phyloP scores from a whole-genome alignment of 2,797 vertebrate genomes.

The Hephaestus fuliginosus region DNA sequence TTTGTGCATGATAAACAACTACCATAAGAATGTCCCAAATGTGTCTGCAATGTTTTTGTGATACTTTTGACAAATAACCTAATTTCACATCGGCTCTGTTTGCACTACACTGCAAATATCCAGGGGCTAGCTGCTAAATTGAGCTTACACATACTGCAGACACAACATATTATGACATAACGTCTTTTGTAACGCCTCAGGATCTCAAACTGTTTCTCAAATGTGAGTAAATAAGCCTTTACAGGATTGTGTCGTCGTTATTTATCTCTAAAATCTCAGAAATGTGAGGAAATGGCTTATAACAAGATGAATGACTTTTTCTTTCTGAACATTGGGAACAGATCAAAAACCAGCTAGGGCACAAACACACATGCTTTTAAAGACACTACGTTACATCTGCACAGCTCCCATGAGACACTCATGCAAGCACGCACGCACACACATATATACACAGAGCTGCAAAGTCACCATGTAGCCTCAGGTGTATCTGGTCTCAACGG shows the following conservation, averaged over 20 bases:
- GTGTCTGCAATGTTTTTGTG: conserved; percentile 30
- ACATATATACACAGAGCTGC: conserved; percentile 22
- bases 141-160: conserved; percentile 45
- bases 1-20: conserved; percentile 24
- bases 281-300: conserved; percentile 16
- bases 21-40: conserved; percentile 22
- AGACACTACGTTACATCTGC: conserved; percentile 7
- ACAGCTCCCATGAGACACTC: conserved; percentile 6
- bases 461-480: conserved; percentile 61
- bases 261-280: conserved; percentile 24
- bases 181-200: conserved; percentile 46
- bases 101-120: conserved; percentile 49
- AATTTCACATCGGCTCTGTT: conserved; percentile 46
- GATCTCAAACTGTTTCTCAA: conserved; percentile 43
- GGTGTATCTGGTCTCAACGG: conserved; percentile 63
- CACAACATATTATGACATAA: conserved; percentile 56
- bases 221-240: conserved; percentile 44
- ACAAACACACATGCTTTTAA: conserved; percentile 11
- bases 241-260: neutral
- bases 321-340: conserved; percentile 15
- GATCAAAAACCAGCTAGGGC: conserved; percentile 12
- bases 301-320: conserved; percentile 18
- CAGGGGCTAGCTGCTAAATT: conserved; percentile 57
- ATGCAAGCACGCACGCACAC: conserved; percentile 22
- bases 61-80: conserved; percentile 57